These are phyloP conservation scores for Oscheius sp. DNA, from an alignment of 2,888 invertebrate species.

Conservation along the genomic window DNA sequence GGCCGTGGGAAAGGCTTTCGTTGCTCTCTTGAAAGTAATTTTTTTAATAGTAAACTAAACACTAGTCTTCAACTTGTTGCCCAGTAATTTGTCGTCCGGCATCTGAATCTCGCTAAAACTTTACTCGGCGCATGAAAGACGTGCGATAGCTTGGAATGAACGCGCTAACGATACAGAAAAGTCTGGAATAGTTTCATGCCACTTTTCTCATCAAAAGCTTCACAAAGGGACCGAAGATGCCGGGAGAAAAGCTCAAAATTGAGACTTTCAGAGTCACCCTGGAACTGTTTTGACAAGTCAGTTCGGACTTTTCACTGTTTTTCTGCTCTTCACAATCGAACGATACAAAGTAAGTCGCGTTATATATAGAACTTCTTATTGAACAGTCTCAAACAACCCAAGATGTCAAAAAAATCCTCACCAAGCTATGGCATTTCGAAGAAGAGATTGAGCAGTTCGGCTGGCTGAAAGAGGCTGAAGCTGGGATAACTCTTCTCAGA, in stretches of 20 bases:
- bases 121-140: too few species aligned
- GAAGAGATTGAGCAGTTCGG: conserved; percentile 44
- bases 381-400: conserved; percentile 35
- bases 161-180: too few species aligned
- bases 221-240: neutral
- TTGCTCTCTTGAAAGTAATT: conserved; percentile 27
- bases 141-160: too few species aligned
- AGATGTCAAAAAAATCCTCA: conserved; percentile 47
- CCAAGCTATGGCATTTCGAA: conserved; percentile 45
- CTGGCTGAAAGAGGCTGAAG: conserved; percentile 42
- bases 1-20: conserved; percentile 13
- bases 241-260: too few species aligned
- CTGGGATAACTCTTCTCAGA: neutral
- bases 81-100: too few species aligned
- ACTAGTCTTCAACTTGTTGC: too few species aligned
- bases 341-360: conserved; percentile 5
- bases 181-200: too few species aligned
- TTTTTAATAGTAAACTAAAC: too few species aligned
- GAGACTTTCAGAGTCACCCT: conserved; percentile 11
- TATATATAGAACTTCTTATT: neutral
- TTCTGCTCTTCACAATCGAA: conserved; percentile 27
- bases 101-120: too few species aligned
- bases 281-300: conserved; percentile 18
- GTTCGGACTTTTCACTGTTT: conserved; percentile 22
- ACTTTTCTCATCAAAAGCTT: neutral